Evolutionary conservation across 2,797 vertebrate species (phyloP).

Genomic region (Diceros bicornis): DNA sequence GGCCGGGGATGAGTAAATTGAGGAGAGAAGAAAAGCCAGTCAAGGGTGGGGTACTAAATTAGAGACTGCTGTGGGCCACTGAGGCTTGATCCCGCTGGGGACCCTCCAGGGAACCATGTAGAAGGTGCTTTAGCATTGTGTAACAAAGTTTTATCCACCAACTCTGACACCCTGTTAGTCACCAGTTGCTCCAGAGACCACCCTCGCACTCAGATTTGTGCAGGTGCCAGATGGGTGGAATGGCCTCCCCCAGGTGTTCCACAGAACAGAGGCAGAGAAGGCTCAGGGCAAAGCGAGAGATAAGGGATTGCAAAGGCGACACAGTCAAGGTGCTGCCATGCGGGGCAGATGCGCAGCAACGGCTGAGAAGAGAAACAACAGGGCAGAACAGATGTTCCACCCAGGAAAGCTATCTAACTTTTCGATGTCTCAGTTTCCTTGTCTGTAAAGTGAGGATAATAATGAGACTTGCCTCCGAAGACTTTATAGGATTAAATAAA

Average conservation of each 20-base stretch:
- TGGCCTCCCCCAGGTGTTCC: background rate
- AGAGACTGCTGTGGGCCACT: background rate
- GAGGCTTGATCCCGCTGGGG: background rate
- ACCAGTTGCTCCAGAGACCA: background rate
- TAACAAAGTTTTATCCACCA: background rate
- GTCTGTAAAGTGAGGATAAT: background rate
- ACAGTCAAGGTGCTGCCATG: background rate
- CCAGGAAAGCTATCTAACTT: background rate
- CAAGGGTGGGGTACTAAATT: background rate
- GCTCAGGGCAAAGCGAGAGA: background rate
- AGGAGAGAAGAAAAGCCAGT: background rate
- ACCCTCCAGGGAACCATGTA: background rate
- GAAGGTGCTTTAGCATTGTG: background rate
- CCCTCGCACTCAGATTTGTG: background rate
- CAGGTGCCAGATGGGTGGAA: background rate
- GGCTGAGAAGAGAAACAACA: background rate
- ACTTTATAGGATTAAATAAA: background rate
- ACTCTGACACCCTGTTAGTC: background rate
- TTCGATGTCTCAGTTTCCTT: background rate
- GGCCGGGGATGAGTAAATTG: background rate
- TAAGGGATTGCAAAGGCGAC: background rate
- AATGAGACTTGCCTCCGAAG: background rate
- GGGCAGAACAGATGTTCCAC: background rate
- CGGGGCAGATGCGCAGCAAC: fast-evolving
- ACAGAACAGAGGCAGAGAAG: background rate